Evolutionary conservation across 2,888 invertebrate genomes (phyloP).

Genomic region (Calameuta idolon): DNA sequence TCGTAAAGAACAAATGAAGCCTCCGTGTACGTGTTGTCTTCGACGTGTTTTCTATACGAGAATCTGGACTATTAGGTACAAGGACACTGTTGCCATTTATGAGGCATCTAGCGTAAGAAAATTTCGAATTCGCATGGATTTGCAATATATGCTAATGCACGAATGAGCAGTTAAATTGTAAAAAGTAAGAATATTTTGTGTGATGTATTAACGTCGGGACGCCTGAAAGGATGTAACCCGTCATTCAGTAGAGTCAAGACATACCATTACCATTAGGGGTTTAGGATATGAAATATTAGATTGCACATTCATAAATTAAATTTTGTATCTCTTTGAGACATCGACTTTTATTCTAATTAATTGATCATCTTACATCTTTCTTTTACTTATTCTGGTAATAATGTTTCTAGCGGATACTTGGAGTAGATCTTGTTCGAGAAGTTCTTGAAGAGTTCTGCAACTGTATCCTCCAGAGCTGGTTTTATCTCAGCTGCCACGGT

Average conservation of each 20-base stretch:
- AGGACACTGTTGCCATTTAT: conserved; percentile 14
- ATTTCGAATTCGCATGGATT: not conserved
- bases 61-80: conserved; percentile 25
- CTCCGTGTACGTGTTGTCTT: not conserved
- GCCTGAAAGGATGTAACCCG: not conserved
- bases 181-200: not conserved
- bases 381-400: conserved; percentile 66
- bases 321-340: conserved; percentile 39
- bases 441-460: conserved; percentile 71
- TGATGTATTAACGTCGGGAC: not conserved
- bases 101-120: not conserved
- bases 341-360: conserved; percentile 14
- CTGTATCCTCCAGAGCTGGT: conserved; percentile 75
- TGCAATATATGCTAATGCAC: conserved; percentile 1
- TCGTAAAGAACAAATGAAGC: not conserved
- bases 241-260: not conserved
- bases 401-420: conserved; percentile 71
- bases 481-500: conserved; percentile 78
- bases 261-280: not conserved
- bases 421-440: conserved; percentile 73
- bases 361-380: not conserved
- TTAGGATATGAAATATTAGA: not conserved
- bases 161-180: not conserved
- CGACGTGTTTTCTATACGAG: conserved; percentile 20
- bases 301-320: not conserved